A percentile compares a stretch with the other conserved stretches of the same genome.
Evolutionary conservation across 1,140 invertebrate species (phyloP).

Genomic region (Metopolophium dirhodum): DNA sequence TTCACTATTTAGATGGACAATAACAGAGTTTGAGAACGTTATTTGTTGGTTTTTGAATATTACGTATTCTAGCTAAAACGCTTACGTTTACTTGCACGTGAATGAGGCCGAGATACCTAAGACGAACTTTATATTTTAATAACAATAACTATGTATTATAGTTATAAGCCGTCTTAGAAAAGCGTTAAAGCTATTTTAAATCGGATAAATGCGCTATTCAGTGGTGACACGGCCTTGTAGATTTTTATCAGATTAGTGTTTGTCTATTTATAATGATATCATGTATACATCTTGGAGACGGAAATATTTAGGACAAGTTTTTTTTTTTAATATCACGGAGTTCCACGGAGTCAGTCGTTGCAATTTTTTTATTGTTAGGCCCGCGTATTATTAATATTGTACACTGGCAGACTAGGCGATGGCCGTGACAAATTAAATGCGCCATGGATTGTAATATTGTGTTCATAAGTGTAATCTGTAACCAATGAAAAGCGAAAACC

Average conservation of each 20-base stretch:
- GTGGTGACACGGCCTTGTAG: not conserved
- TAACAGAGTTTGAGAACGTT: not conserved
- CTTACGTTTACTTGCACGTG: not conserved
- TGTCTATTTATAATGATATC: not conserved
- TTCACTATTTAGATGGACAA: not conserved
- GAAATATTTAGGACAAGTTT: not conserved
- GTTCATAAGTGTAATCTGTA: too few relatives aligned
- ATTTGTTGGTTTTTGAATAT: not conserved
- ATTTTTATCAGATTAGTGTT: not conserved
- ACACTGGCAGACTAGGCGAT: not conserved
- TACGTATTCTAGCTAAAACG: not conserved
- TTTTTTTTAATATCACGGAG: not conserved
- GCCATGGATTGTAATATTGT: too few relatives aligned
- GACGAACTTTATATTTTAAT: not conserved
- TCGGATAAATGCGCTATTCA: not conserved
- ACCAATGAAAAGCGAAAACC: too few relatives aligned
- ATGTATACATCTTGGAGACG: not conserved
- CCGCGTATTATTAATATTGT: not conserved
- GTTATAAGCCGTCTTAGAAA: not conserved
- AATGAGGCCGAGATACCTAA: not conserved
- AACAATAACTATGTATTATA: not conserved
- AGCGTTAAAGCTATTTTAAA: not conserved
- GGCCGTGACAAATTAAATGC: too few relatives aligned
- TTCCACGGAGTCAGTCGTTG: not conserved
- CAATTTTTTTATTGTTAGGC: not conserved